Percentiles rank a stretch among this genome's conserved stretches.
These are phyloP conservation scores for Drosophila koepferae DNA, from an alignment of 2,888 invertebrate genomes.

Conservation along the genomic window DNA sequence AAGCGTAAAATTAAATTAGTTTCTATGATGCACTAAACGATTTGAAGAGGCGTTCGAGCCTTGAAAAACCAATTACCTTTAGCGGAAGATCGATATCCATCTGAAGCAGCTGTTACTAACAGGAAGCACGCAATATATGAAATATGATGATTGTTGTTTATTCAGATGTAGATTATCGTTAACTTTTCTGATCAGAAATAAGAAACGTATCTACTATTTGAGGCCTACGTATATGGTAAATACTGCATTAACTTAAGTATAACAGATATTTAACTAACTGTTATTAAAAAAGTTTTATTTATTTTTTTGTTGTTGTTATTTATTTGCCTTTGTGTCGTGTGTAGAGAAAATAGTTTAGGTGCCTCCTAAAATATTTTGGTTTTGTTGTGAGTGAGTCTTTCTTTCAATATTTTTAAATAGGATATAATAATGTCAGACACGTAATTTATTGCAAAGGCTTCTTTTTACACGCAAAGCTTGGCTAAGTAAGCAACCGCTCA, in stretches of 20 bases:
- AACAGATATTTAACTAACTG: no score
- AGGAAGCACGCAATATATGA: background rate
- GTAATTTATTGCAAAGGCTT: conserved; percentile 82
- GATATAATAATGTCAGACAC: conserved; percentile 83
- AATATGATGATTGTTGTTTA: background rate
- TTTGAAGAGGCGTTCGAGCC: conserved; percentile 59
- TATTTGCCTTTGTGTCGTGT: background rate
- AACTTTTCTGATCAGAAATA: background rate
- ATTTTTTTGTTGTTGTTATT: no score
- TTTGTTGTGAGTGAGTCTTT: background rate
- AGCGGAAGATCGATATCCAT: conserved; percentile 24
- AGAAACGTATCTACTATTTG: background rate
- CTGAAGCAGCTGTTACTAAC: background rate
- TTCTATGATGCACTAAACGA: conserved; percentile 65
- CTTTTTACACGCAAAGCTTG: conserved; percentile 70
- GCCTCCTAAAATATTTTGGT: conserved; percentile 44
- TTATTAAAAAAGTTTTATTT: no score
- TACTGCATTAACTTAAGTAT: no score
- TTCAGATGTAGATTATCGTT: background rate
- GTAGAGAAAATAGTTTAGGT: conserved; percentile 61
- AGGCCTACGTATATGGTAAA: no score
- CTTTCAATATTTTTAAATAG: conserved; percentile 70
- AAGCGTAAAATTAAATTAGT: conserved; percentile 82
- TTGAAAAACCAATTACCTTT: conserved; percentile 57
- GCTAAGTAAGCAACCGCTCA: conserved; percentile 35